Evolutionary conservation across 2,113 vertebrate species (phyloP).

Genomic region (Oryzias melastigma): DNA sequence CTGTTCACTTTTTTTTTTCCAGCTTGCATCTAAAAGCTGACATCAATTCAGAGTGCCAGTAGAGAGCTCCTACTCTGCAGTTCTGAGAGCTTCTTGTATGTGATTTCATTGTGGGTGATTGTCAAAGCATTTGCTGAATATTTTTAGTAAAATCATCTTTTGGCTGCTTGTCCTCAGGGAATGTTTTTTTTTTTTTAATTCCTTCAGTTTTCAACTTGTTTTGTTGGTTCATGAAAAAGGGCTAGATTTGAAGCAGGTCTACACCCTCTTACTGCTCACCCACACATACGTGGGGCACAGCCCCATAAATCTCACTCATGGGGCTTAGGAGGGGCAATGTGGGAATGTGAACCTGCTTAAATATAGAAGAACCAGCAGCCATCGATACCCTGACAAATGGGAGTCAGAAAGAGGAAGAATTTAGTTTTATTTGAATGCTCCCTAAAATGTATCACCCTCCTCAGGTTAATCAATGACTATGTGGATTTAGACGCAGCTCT

Average conservation of each 20-base stretch:
- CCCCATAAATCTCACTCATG: slow-evolving; percentile 73
- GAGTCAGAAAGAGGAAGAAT: slow-evolving; percentile 64
- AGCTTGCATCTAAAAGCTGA: slow-evolving; percentile 50
- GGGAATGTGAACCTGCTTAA: slow-evolving; percentile 77
- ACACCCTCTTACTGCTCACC: slow-evolving; percentile 19
- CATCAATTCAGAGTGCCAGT: slow-evolving; percentile 30
- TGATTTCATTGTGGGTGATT: slow-evolving; percentile 3
- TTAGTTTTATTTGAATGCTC: slow-evolving; percentile 57
- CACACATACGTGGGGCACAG: slow-evolving; percentile 48
- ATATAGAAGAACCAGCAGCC: slow-evolving; percentile 74
- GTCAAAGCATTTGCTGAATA: background rate
- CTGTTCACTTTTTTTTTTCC: slow-evolving; percentile 50
- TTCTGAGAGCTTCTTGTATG: background rate
- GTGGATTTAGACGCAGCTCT: too few species aligned
- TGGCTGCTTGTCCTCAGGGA: background rate
- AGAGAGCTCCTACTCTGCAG: slow-evolving; percentile 46
- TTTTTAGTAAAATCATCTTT: background rate
- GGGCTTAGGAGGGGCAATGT: slow-evolving; percentile 69
- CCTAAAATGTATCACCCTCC: slow-evolving; percentile 43
- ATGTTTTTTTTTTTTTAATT: background rate
- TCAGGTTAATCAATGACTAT: slow-evolving; percentile 10
- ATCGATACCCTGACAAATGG: slow-evolving; percentile 70
- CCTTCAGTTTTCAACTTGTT: slow-evolving; percentile 3
- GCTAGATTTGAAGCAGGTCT: slow-evolving; percentile 15
- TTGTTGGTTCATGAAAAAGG: slow-evolving; percentile 14